Evolutionary conservation across 37 sponge, comb jelly and placozoan genomes (phyloP), one percentile per base, ranked within the genome.

Genomic region (Bolinopsis microptera): DNA sequence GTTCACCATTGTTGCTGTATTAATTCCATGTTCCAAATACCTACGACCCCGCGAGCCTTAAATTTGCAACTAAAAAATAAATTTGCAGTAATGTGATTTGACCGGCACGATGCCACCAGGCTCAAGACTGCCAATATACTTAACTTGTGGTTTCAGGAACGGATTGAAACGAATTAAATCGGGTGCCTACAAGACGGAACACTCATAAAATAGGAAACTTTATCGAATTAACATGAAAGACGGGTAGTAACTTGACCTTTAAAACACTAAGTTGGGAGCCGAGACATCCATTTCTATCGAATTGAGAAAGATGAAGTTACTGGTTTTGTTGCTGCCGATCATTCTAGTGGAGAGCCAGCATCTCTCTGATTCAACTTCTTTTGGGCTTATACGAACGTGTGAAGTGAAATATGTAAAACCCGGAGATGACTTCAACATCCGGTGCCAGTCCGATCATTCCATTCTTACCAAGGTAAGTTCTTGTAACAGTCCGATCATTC

Each of bases 381-480:
- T 48, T 30, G 82, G 82, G 37, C 5, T 33, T 22, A 80, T 80
- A 33, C 21, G 23, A 9, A 33, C 38, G 1, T 80, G 82, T 35
- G 38, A 16, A 13, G 30, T 21, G 37, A 80, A 80, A 37, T 80
- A 35, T 16, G 82, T 80, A 22, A 80, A 80, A 35, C 82, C 82
- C 33, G 82, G 82, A 31, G 82, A 80, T 80, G 35, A 36, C 82
- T 80, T 23, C 38, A 22, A 31, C 37, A 80, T 80, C 37, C 31
- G 37, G 9, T 80, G 82, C 23, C 23, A 30, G 9, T 30, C 38
- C 33, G 82, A 80, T 22, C 35, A 36, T 30, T 34, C 37, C 22
- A 34, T 80, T 8, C 38, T 35, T 3, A 80, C 38, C 3, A 80
- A 22, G 82, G 37, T 80, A 8, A 48, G 61, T 48, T 48, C 5